Base-by-base conservation (phyloP, 2,797 vertebrate genomes). In the Melopsittacus undulatus region DNA sequence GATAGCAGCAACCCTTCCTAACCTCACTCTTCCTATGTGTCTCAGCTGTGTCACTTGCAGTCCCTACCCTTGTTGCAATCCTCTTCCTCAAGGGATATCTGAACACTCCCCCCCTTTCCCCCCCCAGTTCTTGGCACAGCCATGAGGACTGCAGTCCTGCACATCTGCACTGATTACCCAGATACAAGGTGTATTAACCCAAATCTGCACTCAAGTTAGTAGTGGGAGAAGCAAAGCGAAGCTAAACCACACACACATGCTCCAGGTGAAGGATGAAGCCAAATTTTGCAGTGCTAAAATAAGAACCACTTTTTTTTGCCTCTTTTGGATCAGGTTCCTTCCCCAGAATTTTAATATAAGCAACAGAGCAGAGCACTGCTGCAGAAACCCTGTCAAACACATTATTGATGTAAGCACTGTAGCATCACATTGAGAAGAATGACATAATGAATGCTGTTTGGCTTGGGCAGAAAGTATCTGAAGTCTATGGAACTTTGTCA, bases 21-120 rank as follows among this genome's bases (percentile, higher is more conserved):
- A 2, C 29, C 32, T 32, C 8, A 1, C 40, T 72, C 67, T 52
- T 36, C 27, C 24, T 5, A 0, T 0, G 2, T 14, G 5, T 7
- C 57, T 48, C 69, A 7, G 52, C 4, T n/a, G 17, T 8, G 24
- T 74, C 42, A 4, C 4, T 0, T 5, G 2, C 61, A 61, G 30
- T 16, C 30, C 61, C 61, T 48, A 27, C 29, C 17, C 64, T 48
- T 1, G 0, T 3, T 23, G 4, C 54, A 26, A 9, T 11, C 13
- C 68, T 48, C 18, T 7, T 4, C 36, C 63, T 83, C 45, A 46
- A 4, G 27, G 20, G 46, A 78, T 69, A 48, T 68, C 57, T 70
- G 36, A 68, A 59, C 57, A 2, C 45, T 36, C 20, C 32, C 4
- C 7, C 18, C 36, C 36, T 36, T n/a, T n/a, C 2, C 45, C 36